Conservation (phyloP, 2,888 invertebrate species). For the Caenorhabditis sp. region DNA sequence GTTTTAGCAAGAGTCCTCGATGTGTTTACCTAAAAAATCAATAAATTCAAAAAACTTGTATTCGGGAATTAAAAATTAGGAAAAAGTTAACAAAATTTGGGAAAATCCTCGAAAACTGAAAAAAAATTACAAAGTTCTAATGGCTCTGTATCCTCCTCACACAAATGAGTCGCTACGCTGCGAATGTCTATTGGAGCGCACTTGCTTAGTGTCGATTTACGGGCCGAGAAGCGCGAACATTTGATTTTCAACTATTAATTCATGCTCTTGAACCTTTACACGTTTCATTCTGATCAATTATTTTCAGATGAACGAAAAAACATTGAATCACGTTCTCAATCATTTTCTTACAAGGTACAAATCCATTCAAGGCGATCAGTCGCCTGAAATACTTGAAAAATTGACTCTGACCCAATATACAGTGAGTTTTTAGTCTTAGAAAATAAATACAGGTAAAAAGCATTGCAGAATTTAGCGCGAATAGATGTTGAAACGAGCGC, state of each 20-base stretch:
- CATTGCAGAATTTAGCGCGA: conserved; percentile 36
- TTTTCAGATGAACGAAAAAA: conserved; percentile 16
- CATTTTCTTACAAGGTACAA: conserved; percentile 17
- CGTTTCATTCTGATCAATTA: too few species aligned
- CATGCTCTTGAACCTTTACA: not conserved
- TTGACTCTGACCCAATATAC: conserved; percentile 40
- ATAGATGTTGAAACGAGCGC: conserved; percentile 15
- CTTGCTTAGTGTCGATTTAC: conserved; percentile 40
- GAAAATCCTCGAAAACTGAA: conserved; percentile 16
- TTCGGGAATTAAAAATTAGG: not conserved
- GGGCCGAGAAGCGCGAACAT: conserved; percentile 27
- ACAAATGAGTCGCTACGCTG: conserved; percentile 31
- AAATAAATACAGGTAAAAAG: too few species aligned
- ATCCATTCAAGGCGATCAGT: conserved; percentile 20
- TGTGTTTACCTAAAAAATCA: conserved; percentile 57
- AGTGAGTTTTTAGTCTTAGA: conserved; percentile 9
- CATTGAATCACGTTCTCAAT: conserved; percentile 4
- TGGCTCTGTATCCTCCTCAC: not conserved
- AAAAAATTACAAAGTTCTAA: conserved; percentile 5
- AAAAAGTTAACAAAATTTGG: conserved; percentile 15
- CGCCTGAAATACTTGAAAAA: conserved; percentile 23
- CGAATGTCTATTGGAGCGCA: conserved; percentile 31
- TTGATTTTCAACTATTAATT: conserved; percentile 14
- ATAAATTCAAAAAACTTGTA: conserved; percentile 1
- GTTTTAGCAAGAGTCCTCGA: conserved; percentile 66